Base-by-base conservation (phyloP, 2,113 vertebrate species). In the Bostrychus sinensis region DNA sequence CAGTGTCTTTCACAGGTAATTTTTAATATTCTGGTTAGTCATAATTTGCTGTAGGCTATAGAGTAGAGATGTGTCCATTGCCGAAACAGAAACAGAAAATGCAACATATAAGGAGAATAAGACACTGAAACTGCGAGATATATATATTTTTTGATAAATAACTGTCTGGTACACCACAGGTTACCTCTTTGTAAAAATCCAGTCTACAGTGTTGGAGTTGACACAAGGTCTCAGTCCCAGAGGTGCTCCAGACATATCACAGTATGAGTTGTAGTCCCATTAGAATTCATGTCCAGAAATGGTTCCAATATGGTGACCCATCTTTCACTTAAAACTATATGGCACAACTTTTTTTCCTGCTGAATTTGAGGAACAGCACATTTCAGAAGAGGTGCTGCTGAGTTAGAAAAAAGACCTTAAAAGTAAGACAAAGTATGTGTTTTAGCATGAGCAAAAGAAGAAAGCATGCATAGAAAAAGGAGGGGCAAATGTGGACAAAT, bases 241-340 rank as follows among this genome's bases (percentile, higher is more conserved):
- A 51, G 48, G 48, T 28, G 48, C 25, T 51, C 14, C 48, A 28
- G 48, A 28, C 48, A 16, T 51, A 30, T 48, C 45, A 1, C 45
- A 7, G 45, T 48, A 20, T 48, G 45, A 48, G 45, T 9, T 51
- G 48, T 28, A 8, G 48, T 51, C 25, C 48, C 48, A n/a, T 51
- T 28, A 51, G 25, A 51, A n/a, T 51, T 51, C 48, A 28, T 16
- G 48, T 51, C 45, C 48, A 51, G 28, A 50, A 51, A n/a, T 14
- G 28, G 48, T 28, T 25, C 46, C 23, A 17, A 25, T 30, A 17
- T 28, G 22, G 48, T 51, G 48, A 51, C 48, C 48, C 7, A 50
- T 51, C 25, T 51, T 30, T 51, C 48, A 17, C 48, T 51, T 28
- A 26, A 50, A 28, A 30, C 48, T 30, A 25, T 48, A 25, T 6